Conservation (phyloP, 2,888 invertebrate species). For the Lepidocyrtinus sp. region DNA sequence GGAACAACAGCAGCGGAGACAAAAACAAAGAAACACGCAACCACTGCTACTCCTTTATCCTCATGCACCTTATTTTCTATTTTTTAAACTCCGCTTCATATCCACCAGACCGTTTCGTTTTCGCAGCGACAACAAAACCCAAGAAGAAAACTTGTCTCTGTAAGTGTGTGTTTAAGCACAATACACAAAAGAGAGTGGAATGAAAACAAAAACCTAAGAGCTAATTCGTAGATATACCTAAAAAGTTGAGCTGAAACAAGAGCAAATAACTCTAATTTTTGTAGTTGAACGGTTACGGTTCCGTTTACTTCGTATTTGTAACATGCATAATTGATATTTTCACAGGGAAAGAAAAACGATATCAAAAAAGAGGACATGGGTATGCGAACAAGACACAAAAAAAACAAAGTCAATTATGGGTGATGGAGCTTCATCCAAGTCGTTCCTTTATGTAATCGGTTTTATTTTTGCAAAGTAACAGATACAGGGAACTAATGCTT, state of each 20-base stretch:
- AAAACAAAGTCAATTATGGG: background rate
- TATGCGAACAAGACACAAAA: background rate
- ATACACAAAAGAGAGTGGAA: conserved; percentile 14
- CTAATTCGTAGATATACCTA: conserved; percentile 3
- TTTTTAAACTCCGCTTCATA: conserved; percentile 16
- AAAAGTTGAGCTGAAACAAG: background rate
- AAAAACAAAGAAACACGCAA: conserved; percentile 66
- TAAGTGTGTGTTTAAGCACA: conserved; percentile 3
- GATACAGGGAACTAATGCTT: no score
- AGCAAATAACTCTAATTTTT: conserved; percentile 32
- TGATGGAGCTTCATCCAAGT: conserved; percentile 1
- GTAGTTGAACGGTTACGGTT: conserved; percentile 18
- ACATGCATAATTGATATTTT: conserved; percentile 51
- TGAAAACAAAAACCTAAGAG: conserved; percentile 6
- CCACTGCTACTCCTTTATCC: conserved; percentile 8
- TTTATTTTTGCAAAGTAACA: no score
- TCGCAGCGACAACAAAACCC: conserved; percentile 27
- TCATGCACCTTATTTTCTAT: conserved; percentile 6
- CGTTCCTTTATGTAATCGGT: no score
- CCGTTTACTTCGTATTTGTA: conserved; percentile 21
- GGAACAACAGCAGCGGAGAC: conserved; percentile 63
- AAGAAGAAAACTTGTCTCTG: conserved; percentile 28
- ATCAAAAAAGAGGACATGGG: background rate
- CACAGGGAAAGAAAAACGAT: conserved; percentile 7
- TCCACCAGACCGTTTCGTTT: conserved; percentile 36